Evolutionary conservation across 2,797 vertebrate species (phyloP).

Genomic region (Pitangus sulphuratus): DNA sequence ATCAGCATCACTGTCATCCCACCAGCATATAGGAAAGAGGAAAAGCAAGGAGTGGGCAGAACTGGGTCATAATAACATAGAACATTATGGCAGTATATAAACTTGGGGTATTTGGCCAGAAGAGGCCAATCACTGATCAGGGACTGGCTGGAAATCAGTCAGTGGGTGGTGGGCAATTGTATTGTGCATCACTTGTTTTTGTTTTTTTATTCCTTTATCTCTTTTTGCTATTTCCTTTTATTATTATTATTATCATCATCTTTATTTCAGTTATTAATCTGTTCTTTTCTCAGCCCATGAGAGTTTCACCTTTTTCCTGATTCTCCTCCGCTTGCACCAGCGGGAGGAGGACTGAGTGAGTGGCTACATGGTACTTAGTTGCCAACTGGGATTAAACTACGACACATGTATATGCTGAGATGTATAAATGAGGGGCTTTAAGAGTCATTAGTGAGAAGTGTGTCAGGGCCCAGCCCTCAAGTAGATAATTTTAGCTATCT

Average conservation of each 20-base stretch:
- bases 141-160: not conserved
- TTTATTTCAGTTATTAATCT: not conserved
- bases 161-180: not conserved
- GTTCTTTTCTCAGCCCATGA: not conserved
- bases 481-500: not conserved
- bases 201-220: not conserved
- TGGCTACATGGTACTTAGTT: not conserved
- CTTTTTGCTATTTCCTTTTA: not conserved
- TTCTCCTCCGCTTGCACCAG: not conserved
- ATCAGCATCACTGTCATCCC: not conserved
- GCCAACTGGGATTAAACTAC: not conserved
- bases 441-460: not conserved
- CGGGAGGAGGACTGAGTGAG: not conserved
- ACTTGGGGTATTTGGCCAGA: no score
- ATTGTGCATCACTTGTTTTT: not conserved
- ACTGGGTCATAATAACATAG: not conserved
- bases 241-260: not conserved
- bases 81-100: no score
- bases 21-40: not conserved
- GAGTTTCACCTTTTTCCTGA: not conserved
- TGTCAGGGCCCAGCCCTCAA: not conserved
- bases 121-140: not conserved
- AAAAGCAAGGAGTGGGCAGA: not conserved
- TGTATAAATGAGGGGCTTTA: not conserved
- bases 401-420: not conserved